phyloP scores from a whole-genome alignment of 2,113 vertebrate genomes.

The Donacobius atricapilla region DNA sequence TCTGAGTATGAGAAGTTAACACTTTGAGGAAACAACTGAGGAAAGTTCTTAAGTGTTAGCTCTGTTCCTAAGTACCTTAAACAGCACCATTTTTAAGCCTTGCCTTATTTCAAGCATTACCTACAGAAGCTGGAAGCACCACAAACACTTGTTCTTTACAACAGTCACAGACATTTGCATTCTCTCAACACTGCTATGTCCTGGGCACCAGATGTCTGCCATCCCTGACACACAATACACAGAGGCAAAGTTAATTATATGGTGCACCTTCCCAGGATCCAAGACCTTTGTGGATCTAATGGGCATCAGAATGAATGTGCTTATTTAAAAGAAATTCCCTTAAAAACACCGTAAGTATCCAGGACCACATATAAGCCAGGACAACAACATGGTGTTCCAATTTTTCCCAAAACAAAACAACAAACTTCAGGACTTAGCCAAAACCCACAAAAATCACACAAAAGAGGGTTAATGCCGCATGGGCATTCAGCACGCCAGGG shows the following conservation, averaged over 20 bases:
- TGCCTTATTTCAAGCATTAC: not conserved
- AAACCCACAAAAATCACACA: slow-evolving; percentile 41
- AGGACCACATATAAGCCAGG: not conserved
- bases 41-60: not conserved
- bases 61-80: not conserved
- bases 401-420: slow-evolving; percentile 4
- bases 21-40: not conserved
- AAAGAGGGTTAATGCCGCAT: slow-evolving; percentile 31
- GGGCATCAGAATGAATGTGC: not conserved
- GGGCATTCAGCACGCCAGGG: not conserved
- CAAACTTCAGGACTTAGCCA: slow-evolving; percentile 32
- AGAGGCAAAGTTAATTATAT: not conserved
- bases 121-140: not conserved
- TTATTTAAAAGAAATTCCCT: not conserved
- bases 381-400: not conserved
- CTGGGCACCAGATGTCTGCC: not conserved
- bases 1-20: not conserved
- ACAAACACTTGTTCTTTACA: not conserved
- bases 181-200: not conserved
- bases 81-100: not conserved
- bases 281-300: not conserved
- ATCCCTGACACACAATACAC: not conserved
- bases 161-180: not conserved
- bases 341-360: not conserved
- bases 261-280: not conserved